Base-by-base conservation (phyloP, 2,113 vertebrate genomes). In the Osmerus mordax region DNA sequence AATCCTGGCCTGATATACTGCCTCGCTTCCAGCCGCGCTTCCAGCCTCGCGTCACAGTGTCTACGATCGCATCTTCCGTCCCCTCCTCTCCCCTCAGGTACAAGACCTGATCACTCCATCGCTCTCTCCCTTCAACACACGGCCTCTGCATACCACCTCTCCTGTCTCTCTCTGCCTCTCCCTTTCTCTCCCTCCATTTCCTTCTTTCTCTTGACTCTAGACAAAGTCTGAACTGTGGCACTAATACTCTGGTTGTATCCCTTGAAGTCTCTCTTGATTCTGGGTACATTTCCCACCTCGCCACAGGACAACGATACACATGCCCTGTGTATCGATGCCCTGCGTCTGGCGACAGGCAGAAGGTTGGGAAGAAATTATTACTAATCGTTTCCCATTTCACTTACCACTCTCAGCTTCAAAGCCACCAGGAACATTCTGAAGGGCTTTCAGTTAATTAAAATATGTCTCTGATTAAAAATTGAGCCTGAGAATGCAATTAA, bases 1-100 rank as follows among this genome's bases (percentile, higher is more conserved):
- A 85, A 91, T 86, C 81, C 72, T 73, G 74, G 87, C 81, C 79
- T 88, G 85, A 90, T 88, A 87, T 81, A 87, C 80, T 52, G 62
- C 74, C 76, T 73, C 23, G 75, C 78, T 75, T 79, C 78, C 79
- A 32, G 61, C 77, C 69, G 47, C 28, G 75, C 78, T 1, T 70
- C 71, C 79, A 32, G 61, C 69, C 69, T 65, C 28, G 75, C 78
- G 0, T 70, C 71, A 47, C 41, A 47, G 9, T 2, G 41, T 47
- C 41, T 77, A 47, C 41, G 14, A 8, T 65, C 41, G 32, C 19
- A 29, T 47, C 75, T 78, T 36, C 4, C 32, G 73, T 73, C 73
- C 52, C 32, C 18, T 76, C 71, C 72, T 21, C 54, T 56, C 65
- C 23, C 36, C 47, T 18, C 52, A 9, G 4, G 32, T 36, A 36